These are phyloP conservation scores for Chromis chromis DNA, from an alignment of 2,797 vertebrate species.

Conservation along the genomic window DNA sequence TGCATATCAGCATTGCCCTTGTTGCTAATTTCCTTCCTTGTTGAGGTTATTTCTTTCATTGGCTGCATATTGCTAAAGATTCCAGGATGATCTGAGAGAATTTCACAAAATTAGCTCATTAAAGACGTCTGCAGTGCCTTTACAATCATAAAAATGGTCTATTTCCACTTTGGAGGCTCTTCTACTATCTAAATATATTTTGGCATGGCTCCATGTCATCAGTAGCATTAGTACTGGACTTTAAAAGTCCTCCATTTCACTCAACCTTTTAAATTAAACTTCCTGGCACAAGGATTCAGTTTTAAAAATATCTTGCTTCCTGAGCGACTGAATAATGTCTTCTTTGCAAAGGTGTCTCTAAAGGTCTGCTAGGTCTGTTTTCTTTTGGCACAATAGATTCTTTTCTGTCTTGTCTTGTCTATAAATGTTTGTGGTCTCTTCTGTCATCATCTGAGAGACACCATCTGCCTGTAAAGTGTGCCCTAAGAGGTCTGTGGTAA, in stretches of 20 bases:
- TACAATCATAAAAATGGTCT: background rate
- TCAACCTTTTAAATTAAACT: background rate
- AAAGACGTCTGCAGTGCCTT: background rate
- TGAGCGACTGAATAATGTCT: background rate
- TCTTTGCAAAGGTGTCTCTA: background rate
- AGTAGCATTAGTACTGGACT: background rate
- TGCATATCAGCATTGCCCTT: background rate
- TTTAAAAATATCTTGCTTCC: slow-evolving; percentile 18
- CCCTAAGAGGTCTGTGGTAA: slow-evolving; percentile 54
- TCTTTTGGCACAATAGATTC: background rate
- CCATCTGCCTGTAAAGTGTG: slow-evolving; percentile 61
- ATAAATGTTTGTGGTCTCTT: slow-evolving; percentile 38
- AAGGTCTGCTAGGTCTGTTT: background rate
- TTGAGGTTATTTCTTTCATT: background rate
- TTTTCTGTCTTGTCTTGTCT: slow-evolving; percentile 8
- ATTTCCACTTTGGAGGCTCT: background rate
- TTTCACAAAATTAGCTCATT: background rate
- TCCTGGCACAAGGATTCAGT: background rate
- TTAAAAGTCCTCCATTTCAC: background rate
- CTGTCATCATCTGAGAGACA: slow-evolving; percentile 43
- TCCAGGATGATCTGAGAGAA: background rate
- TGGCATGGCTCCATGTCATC: background rate
- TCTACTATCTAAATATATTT: background rate
- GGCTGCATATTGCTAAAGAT: background rate
- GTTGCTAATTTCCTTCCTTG: background rate